phyloP scores from a whole-genome alignment of 2,888 invertebrate species.

The Clunio marinus region DNA sequence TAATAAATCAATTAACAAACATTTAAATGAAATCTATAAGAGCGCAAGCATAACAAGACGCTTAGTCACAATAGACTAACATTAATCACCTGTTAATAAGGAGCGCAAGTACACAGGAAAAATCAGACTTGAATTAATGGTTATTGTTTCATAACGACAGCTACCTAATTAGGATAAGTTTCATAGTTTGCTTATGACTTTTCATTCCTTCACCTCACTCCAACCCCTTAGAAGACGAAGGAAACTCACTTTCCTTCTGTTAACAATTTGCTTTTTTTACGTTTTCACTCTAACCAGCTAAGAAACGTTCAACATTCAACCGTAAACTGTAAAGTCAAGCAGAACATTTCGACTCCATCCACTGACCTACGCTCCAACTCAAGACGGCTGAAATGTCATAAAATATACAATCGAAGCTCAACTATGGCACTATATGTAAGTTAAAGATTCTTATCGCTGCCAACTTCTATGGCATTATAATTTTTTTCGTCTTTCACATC shows the following conservation, averaged over 20 bases:
- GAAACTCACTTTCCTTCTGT: constrained; percentile 2
- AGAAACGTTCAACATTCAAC: not conserved
- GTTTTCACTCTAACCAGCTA: too few species aligned
- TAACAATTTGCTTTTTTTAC: constrained; percentile 12
- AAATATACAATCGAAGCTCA: constrained; percentile 21
- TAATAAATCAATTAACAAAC: constrained; percentile 4
- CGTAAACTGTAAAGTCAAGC: too few species aligned
- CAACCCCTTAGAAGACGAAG: not conserved
- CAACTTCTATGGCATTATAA: constrained; percentile 38
- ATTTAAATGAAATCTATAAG: too few species aligned
- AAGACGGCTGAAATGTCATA: constrained; percentile 16
- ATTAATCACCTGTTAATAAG: constrained; percentile 35
- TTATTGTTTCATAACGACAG: constrained; percentile 35
- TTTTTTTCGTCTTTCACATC: constrained; percentile 37
- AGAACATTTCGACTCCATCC: constrained; percentile 1
- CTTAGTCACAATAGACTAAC: constrained; percentile 5
- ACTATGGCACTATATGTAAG: constrained; percentile 18
- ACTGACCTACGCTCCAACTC: not conserved
- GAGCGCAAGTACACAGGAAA: constrained; percentile 20
- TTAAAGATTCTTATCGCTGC: constrained; percentile 29
- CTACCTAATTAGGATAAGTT: constrained; percentile 33
- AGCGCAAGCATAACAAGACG: not conserved
- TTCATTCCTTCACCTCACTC: not conserved
- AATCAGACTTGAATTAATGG: constrained; percentile 33
- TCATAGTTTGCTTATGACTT: constrained; percentile 26